These are phyloP conservation scores for Tigriopus californicus DNA, from an alignment of 2,888 invertebrate genomes.

Conservation along the genomic window DNA sequence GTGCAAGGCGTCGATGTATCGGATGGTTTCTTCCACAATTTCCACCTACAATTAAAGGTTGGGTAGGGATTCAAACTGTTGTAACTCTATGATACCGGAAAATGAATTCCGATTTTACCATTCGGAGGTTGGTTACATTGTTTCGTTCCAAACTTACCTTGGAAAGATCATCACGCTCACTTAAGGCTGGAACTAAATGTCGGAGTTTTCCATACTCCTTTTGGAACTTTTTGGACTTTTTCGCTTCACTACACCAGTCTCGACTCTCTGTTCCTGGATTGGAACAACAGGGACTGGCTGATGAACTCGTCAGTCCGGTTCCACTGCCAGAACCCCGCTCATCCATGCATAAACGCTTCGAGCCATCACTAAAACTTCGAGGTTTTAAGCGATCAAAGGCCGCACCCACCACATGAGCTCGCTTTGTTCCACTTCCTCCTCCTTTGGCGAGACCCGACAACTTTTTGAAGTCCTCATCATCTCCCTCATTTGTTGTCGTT, in stretches of 20 bases:
- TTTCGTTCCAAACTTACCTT: background rate
- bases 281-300: too few relatives aligned
- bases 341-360: too few relatives aligned
- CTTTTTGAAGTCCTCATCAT: too few relatives aligned
- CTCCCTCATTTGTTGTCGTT: too few relatives aligned
- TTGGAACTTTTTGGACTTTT: slow-evolving; percentile 1
- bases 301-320: too few relatives aligned
- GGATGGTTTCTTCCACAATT: slow-evolving; percentile 11
- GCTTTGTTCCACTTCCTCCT: too few relatives aligned
- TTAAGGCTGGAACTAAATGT: slow-evolving; percentile 6
- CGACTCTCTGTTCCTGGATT: too few relatives aligned
- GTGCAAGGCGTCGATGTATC: slow-evolving; percentile 10
- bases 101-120: too few relatives aligned
- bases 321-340: too few relatives aligned
- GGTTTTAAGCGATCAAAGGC: slow-evolving; percentile 6
- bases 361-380: background rate
- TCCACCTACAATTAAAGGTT: background rate
- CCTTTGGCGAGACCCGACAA: too few relatives aligned
- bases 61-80: background rate
- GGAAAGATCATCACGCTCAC: slow-evolving; percentile 2
- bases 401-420: background rate
- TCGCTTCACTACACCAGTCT: background rate
- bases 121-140: too few relatives aligned
- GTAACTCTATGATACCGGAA: background rate
- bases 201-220: slow-evolving; percentile 8